Base-by-base conservation (phyloP, 1,140 invertebrate species). In the Eriosoma lanigerum region DNA sequence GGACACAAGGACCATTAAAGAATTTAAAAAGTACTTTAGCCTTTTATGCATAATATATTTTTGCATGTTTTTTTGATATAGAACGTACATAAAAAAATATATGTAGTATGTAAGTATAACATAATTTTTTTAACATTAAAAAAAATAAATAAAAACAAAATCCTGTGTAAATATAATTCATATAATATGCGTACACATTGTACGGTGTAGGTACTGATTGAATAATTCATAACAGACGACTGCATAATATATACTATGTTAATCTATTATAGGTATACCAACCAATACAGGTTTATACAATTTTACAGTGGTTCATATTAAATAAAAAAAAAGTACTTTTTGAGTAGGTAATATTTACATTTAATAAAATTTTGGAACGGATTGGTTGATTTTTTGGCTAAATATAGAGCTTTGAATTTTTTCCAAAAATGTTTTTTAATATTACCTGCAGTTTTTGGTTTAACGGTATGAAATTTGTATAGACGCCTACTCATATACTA, bases 1-100 rank as follows among this genome's bases (percentile, higher is more conserved):
- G 50, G 26, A 76, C 73, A 32, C 32, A 56, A 76, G 50, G 52
- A 76, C n/a, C 73, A 76, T 76, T 76, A 76, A 58, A 58, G 32
- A 56, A 48, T 56, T 56, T 75, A 38, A 32, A 56, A 75, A 75
- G 44, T 56, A 38, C 44, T 44, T 75, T 52, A 38, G 56, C 10
- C 29, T 60, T 60, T 60, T 60, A 58, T 60, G 73, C 73, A 76
- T 78, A 60, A 78, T 60, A 60, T 38, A 78, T 78, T 78, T 78
- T n/a, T n/a, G n/a, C n/a, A 52, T 26, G 75, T 78, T 21, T 21
- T 58, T 78, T 78, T 48, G 75, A 62, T 76, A 38, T n/a, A 12
- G 19, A 62, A 21, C 8, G 32, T 38, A 4, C 56, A 24, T 19
- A 38, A 38, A 44, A n/a, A 15, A 21, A 58, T 68, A 48, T 48